A percentile compares a stretch with the other conserved stretches of the same genome.
Conservation (phyloP, 1,140 invertebrate species). For the Wasmannia auropunctata region DNA sequence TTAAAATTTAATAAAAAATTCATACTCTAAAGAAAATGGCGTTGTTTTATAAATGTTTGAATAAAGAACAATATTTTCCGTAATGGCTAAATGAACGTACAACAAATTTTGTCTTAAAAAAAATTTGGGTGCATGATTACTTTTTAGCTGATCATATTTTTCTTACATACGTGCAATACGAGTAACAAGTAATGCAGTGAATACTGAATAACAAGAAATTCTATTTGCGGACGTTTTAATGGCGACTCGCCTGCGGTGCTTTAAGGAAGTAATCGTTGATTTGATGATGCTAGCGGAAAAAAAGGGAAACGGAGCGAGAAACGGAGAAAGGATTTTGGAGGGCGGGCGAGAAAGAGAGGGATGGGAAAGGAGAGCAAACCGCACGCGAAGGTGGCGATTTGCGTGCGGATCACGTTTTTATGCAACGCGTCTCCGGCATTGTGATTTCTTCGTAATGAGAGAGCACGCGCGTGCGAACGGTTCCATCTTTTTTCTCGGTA, state of each 20-base stretch:
- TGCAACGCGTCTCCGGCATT: constrained; percentile 77
- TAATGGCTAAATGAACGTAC: background rate
- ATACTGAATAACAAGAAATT: background rate
- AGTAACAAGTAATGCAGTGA: background rate
- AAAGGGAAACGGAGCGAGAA: constrained; percentile 35
- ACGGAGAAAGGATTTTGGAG: background rate
- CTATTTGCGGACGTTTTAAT: background rate
- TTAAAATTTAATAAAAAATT: background rate
- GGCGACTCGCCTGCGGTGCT: background rate
- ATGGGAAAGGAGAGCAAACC: background rate
- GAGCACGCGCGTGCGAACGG: constrained; percentile 77
- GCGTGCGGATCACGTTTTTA: constrained; percentile 82
- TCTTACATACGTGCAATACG: background rate
- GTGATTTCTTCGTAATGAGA: constrained; percentile 81
- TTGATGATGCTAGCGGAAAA: background rate
- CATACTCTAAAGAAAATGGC: background rate
- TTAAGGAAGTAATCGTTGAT: constrained; percentile 18
- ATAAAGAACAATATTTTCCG: background rate
- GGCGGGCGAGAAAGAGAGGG: constrained; percentile 5
- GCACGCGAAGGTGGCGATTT: constrained; percentile 76
- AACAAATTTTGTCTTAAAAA: background rate
- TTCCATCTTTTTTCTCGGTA: constrained; percentile 45
- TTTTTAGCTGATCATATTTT: background rate
- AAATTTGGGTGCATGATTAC: background rate
- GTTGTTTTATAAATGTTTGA: background rate